Conservation (phyloP, 2,113 vertebrate species). For the Indri indri region DNA sequence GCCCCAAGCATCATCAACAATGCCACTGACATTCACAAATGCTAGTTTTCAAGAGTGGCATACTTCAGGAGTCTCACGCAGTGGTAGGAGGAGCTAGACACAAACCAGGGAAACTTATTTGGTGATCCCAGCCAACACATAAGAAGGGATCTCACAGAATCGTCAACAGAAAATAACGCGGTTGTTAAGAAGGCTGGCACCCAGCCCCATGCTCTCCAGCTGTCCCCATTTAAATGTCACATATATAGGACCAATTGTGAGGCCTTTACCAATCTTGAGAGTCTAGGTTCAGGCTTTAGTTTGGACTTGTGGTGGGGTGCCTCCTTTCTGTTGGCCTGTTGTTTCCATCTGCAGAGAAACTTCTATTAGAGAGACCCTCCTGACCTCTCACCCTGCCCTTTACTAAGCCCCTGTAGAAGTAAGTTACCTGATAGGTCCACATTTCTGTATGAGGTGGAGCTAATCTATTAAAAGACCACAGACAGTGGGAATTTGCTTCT, state of each 20-base stretch:
- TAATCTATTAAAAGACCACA: not conserved
- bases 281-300: not conserved
- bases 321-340: not conserved
- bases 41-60: not conserved
- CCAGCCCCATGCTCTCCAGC: not conserved
- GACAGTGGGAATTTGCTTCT: not conserved
- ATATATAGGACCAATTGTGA: not conserved
- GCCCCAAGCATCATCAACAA: not conserved
- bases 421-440: not conserved
- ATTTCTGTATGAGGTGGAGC: not conserved
- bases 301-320: not conserved
- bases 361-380: not conserved
- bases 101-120: not conserved
- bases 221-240: not conserved
- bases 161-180: not conserved
- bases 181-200: not conserved
- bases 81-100: not conserved
- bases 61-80: not conserved
- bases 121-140: not conserved
- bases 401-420: not conserved
- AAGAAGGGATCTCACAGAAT: accelerated
- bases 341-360: not conserved
- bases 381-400: not conserved
- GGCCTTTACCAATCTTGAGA: not conserved
- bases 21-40: not conserved